A percentile compares a stretch with the other conserved stretches of the same genome.
These are phyloP conservation scores for Willisornis vidua DNA, from an alignment of 2,113 vertebrate genomes.

Conservation along the genomic window DNA sequence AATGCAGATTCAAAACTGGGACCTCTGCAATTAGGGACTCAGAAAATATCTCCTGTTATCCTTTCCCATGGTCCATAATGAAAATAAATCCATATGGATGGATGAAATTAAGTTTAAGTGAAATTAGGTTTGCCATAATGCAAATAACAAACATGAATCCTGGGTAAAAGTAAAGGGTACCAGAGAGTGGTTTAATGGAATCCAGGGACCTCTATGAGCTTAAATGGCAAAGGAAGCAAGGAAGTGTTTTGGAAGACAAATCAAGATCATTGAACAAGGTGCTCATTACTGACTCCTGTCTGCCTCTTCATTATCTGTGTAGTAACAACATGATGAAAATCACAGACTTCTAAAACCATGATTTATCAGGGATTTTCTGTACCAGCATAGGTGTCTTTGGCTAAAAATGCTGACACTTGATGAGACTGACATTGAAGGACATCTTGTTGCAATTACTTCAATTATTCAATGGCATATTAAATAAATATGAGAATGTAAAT, in stretches of 20 bases:
- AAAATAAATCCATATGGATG: not conserved
- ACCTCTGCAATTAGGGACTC: not conserved
- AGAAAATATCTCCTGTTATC: not conserved
- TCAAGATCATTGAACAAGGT: not conserved
- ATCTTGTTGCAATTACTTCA: not conserved
- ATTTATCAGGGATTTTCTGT: not conserved
- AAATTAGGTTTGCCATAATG: not conserved
- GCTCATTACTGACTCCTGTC: not conserved
- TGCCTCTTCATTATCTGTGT: not conserved
- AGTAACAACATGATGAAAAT: not conserved
- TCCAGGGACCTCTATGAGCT: not conserved
- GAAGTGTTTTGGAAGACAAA: not conserved
- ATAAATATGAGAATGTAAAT: not conserved
- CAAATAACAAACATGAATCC: not conserved
- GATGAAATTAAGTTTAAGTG: not conserved
- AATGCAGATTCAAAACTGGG: not conserved
- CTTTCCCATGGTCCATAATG: not conserved
- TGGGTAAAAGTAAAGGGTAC: not conserved
- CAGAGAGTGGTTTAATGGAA: not conserved
- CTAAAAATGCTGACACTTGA: not conserved
- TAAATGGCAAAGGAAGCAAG: not conserved
- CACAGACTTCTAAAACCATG: not conserved
- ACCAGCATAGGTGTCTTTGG: not conserved
- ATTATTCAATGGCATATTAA: not conserved
- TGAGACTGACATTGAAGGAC: not conserved